Evolutionary conservation across 2,888 invertebrate species (phyloP).

Genomic region (Meloe dianella): DNA sequence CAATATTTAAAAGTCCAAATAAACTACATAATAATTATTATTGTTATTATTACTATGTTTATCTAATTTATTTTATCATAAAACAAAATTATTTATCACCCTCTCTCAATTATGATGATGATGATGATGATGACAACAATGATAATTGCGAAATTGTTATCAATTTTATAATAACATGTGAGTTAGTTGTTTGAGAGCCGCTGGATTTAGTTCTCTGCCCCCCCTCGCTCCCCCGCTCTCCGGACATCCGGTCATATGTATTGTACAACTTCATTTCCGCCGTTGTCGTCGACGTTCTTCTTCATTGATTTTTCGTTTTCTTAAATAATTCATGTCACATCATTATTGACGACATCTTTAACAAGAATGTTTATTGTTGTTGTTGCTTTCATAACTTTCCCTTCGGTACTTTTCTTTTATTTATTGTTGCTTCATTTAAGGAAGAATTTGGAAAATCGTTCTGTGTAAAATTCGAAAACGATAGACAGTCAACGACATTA

Average conservation of each 20-base stretch:
- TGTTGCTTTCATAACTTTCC: too few relatives aligned
- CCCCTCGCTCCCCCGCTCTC: too few relatives aligned
- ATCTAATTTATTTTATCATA: neutral
- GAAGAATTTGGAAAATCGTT: constrained; percentile 3
- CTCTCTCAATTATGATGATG: neutral
- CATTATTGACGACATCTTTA: neutral
- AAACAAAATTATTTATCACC: neutral
- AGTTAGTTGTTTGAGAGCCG: neutral
- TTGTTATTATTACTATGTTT: too few relatives aligned
- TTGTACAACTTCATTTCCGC: neutral
- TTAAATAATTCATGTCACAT: neutral
- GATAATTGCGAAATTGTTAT: neutral
- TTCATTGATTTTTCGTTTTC: neutral
- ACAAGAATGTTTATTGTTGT: neutral
- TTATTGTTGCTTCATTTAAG: neutral
- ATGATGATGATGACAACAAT: too few relatives aligned
- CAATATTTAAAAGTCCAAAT: neutral
- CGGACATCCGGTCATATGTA: neutral
- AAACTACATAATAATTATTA: neutral
- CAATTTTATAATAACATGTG: neutral
- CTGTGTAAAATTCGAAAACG: too few relatives aligned
- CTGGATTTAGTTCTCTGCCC: too few relatives aligned
- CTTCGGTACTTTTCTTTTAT: neutral
- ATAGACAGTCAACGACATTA: neutral
- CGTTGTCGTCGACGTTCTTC: neutral